A percentile compares a stretch with the other conserved stretches of the same genome.
phyloP scores from a whole-genome alignment of 2,797 vertebrate species.

The Oreortyx pictus region DNA sequence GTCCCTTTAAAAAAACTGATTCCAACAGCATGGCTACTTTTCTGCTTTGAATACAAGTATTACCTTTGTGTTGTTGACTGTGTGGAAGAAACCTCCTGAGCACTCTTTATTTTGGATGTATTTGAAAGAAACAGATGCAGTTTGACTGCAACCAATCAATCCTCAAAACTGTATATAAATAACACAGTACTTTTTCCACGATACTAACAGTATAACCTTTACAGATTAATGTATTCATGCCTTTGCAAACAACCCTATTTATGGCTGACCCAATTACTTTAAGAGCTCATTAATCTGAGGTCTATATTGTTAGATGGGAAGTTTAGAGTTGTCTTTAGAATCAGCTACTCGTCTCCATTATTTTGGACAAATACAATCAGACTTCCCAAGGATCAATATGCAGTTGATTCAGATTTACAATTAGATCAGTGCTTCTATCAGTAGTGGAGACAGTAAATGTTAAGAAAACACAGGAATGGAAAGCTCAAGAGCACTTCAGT shows the following conservation, averaged over 20 bases:
- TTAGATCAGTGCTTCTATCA: neutral
- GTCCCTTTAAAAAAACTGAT: neutral
- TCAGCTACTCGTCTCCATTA: slow-evolving; percentile 28
- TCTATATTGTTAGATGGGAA: slow-evolving; percentile 22
- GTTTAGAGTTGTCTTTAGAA: slow-evolving; percentile 30
- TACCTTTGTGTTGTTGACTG: neutral
- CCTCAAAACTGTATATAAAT: slow-evolving; percentile 10
- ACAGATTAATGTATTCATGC: slow-evolving; percentile 3
- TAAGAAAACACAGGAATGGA: neutral
- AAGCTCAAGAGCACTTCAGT: neutral
- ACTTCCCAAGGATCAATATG: neutral
- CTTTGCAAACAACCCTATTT: slow-evolving; percentile 49
- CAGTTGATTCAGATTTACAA: slow-evolving; percentile 16
- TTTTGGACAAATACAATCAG: slow-evolving; percentile 42
- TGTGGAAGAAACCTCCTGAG: neutral
- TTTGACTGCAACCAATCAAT: neutral
- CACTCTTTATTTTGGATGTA: neutral
- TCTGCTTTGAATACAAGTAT: neutral
- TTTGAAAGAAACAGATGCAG: neutral
- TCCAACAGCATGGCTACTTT: neutral
- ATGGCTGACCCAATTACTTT: slow-evolving; percentile 49
- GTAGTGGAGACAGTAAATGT: neutral
- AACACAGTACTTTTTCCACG: neutral
- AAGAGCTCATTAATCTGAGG: slow-evolving; percentile 36
- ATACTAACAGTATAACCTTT: neutral